Conservation (phyloP, 2,888 invertebrate genomes). For the Agrotis puta region DNA sequence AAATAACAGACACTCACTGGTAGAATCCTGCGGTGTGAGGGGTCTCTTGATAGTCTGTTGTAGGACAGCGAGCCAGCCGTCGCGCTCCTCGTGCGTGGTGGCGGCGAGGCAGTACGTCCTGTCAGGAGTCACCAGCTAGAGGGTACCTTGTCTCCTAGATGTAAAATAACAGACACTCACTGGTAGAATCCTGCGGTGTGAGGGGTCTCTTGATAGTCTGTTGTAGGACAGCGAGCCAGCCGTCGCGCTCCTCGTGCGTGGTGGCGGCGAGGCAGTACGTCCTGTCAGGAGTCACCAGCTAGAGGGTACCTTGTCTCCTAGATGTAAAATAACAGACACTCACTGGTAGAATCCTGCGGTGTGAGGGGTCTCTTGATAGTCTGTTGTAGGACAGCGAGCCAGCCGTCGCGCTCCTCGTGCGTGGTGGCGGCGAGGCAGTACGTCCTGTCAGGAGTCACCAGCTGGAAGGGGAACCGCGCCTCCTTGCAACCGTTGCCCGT, state of each 20-base stretch:
- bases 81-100: slow-evolving; percentile 94
- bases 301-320: slow-evolving; percentile 86
- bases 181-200: slow-evolving; percentile 94
- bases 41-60: slow-evolving; percentile 94
- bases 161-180: slow-evolving; percentile 84
- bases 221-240: slow-evolving; percentile 95
- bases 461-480: slow-evolving; percentile 95
- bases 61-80: slow-evolving; percentile 95
- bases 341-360: slow-evolving; percentile 94
- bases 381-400: slow-evolving; percentile 94
- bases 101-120: slow-evolving; percentile 94
- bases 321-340: slow-evolving; percentile 69
- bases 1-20: slow-evolving; percentile 88
- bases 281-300: no score
- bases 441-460: slow-evolving; percentile 95
- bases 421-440: slow-evolving; percentile 95
- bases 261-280: slow-evolving; percentile 95
- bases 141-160: slow-evolving; percentile 78
- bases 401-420: slow-evolving; percentile 94
- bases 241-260: slow-evolving; percentile 94
- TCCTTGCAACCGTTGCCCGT: slow-evolving; percentile 92
- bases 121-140: no score
- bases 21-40: slow-evolving; percentile 95
- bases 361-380: slow-evolving; percentile 94
- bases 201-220: slow-evolving; percentile 94